Base-by-base conservation (phyloP, 2,888 invertebrate species). In the Folsomia candida region DNA sequence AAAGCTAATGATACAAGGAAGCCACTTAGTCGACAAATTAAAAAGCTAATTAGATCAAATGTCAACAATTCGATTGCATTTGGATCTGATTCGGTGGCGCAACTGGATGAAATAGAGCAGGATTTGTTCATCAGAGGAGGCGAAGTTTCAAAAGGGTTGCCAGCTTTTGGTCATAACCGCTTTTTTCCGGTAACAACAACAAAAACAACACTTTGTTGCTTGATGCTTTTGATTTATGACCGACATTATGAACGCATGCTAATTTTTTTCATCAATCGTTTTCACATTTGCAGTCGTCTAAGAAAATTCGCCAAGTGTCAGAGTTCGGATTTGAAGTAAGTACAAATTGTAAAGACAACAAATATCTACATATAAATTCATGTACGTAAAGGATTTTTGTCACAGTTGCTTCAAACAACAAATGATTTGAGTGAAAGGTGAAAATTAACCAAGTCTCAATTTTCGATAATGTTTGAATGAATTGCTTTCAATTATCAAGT, bases 291-390 rank as follows among this genome's bases (percentile, higher is more conserved):
- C 51, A 75, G 76, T 77, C 76, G 6, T 76, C 79, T 4, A 75
- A 74, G 28, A 72, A 67, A 47, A 78, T 78, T 59, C 73, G 78
- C 27, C 75, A 79, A 69, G 68, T 78, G 22, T 78, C 79, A n/a
- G 60, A 75, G 18, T 67, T 78, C 51, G 79, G 79, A 1, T 65
- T 75, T 24, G 67, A 67, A 18, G n/a, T n/a, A n/a, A n/a, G n/a
- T n/a, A n/a, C n/a, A n/a, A n/a, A n/a, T n/a, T n/a, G n/a, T n/a
- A n/a, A n/a, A n/a, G n/a, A n/a, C n/a, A n/a, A n/a, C n/a, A n/a
- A n/a, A n/a, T n/a, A n/a, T n/a, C n/a, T n/a, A n/a, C n/a, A n/a
- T n/a, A n/a, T n/a, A n/a, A n/a, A n/a, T n/a, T n/a, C n/a, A n/a
- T n/a, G n/a, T n/a, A n/a, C n/a, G n/a, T n/a, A n/a, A n/a, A n/a